These are phyloP conservation scores for Bombus confusus DNA, from an alignment of 1,140 invertebrate species.

Conservation along the genomic window DNA sequence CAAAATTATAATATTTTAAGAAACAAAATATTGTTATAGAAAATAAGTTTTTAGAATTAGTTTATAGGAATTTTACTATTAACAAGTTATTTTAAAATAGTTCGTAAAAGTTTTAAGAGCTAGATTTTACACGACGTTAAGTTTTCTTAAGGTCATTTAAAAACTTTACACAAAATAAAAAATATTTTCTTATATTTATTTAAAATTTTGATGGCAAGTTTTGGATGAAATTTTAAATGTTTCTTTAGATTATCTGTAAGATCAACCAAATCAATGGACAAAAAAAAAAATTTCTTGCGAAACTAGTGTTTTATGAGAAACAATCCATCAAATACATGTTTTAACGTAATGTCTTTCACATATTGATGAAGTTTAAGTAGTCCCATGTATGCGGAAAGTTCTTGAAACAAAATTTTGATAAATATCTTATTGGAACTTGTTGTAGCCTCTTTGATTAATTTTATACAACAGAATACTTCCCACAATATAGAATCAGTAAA, in stretches of 20 bases:
- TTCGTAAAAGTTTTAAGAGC: background rate
- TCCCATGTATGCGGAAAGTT: constrained; percentile 98
- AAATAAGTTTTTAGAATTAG: background rate
- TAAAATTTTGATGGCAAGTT: constrained; percentile 41
- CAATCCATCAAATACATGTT: constrained; percentile 94
- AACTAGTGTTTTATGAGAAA: constrained; percentile 97
- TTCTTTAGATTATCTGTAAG: constrained; percentile 96
- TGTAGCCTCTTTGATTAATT: constrained; percentile 97
- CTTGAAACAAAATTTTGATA: constrained; percentile 98
- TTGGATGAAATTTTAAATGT: constrained; percentile 89
- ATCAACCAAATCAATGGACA: constrained; percentile 97
- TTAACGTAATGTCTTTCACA: constrained; percentile 93
- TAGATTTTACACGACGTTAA: background rate
- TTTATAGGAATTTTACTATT: background rate
- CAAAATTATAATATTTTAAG: constrained; percentile 1
- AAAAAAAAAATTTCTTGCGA: constrained; percentile 99
- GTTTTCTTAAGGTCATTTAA: too few species aligned
- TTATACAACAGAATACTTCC: constrained; percentile 94
- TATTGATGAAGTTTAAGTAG: constrained; percentile 94
- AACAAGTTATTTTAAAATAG: background rate
- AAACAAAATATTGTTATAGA: background rate
- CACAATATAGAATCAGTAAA: constrained; percentile 98
- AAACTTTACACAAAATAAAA: too few species aligned
- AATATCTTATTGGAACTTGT: constrained; percentile 98
- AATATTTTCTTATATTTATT: background rate